Percentiles rank a stretch among this genome's conserved stretches.
Evolutionary conservation across 1,140 invertebrate genomes (phyloP).

Genomic region (Centruroides sculpturatus): DNA sequence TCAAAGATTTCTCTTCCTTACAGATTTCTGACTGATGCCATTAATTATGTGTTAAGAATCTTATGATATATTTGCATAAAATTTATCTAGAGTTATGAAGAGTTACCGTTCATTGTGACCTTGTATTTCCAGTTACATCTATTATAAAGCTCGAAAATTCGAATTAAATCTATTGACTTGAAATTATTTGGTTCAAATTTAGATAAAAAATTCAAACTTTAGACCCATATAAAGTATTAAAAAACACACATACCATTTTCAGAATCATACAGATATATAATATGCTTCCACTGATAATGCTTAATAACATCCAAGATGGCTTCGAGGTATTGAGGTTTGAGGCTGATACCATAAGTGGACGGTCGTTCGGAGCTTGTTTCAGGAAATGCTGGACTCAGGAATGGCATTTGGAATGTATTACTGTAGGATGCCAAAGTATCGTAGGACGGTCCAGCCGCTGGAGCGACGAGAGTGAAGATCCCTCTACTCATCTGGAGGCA

Average conservation of each 20-base stretch:
- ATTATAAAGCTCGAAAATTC: too few relatives aligned
- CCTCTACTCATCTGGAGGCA: slow-evolving; percentile 81
- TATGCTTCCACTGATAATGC: slow-evolving; percentile 78
- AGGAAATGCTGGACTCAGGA: slow-evolving; percentile 82
- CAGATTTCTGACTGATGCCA: too few relatives aligned
- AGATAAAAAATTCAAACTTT: too few relatives aligned
- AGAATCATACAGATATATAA: slow-evolving; percentile 89
- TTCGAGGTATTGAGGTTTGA: slow-evolving; percentile 82
- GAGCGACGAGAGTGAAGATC: slow-evolving; percentile 77
- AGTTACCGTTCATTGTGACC: too few relatives aligned
- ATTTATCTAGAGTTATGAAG: too few relatives aligned
- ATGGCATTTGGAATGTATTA: slow-evolving; percentile 92
- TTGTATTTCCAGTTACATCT: too few relatives aligned
- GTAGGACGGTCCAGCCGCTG: slow-evolving; percentile 77
- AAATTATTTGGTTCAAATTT: too few relatives aligned
- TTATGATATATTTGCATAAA: too few relatives aligned
- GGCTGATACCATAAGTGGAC: slow-evolving; percentile 70
- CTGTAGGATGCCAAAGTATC: slow-evolving; percentile 88
- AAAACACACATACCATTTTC: slow-evolving; percentile 62
- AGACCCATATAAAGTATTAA: too few relatives aligned
- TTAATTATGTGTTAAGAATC: too few relatives aligned
- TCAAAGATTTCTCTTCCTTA: too few relatives aligned
- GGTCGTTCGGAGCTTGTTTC: slow-evolving; percentile 60
- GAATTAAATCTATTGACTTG: too few relatives aligned
- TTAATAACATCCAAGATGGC: slow-evolving; percentile 84